Conservation (phyloP, 2,113 vertebrate species). For the Dromaius novaehollandiae region DNA sequence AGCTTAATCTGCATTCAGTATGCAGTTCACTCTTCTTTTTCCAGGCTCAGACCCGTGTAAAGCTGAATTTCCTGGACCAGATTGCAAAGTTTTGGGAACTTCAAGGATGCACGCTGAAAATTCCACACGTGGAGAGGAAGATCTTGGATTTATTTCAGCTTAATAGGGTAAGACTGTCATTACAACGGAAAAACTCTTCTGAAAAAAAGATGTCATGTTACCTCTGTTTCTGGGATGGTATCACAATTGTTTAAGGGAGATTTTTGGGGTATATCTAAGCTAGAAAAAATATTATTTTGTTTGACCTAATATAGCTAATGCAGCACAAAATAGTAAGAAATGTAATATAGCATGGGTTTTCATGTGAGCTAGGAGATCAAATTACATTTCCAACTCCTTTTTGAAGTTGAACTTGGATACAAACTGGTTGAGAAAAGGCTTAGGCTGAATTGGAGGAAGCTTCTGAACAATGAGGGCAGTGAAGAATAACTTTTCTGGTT, state of each 20-base stretch:
- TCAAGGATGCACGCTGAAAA: slow-evolving; percentile 95
- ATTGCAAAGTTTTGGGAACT: slow-evolving; percentile 99
- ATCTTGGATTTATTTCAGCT: slow-evolving; percentile 96
- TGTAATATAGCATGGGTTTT: rapidly evolving
- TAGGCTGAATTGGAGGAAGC: neutral
- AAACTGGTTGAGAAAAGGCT: neutral
- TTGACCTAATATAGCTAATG: neutral
- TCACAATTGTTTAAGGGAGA: neutral
- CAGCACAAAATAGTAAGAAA: neutral
- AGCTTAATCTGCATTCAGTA: neutral
- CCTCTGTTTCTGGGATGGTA: neutral
- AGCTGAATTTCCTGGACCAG: slow-evolving; percentile 98
- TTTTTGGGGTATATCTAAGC: neutral
- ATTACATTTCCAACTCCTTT: neutral
- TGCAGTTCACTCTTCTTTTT: neutral
- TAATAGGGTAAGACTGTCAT: slow-evolving; percentile 82
- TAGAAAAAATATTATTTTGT: neutral
- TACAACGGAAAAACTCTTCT: neutral
- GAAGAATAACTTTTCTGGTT: neutral
- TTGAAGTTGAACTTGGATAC: neutral
- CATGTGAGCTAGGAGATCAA: neutral
- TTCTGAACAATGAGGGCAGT: neutral
- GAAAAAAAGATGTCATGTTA: neutral
- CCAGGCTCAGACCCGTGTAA: slow-evolving; percentile 96
- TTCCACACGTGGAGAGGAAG: slow-evolving; percentile 96